Conservation (phyloP, 1,140 invertebrate genomes). For the Drosophila pallidifrons region DNA sequence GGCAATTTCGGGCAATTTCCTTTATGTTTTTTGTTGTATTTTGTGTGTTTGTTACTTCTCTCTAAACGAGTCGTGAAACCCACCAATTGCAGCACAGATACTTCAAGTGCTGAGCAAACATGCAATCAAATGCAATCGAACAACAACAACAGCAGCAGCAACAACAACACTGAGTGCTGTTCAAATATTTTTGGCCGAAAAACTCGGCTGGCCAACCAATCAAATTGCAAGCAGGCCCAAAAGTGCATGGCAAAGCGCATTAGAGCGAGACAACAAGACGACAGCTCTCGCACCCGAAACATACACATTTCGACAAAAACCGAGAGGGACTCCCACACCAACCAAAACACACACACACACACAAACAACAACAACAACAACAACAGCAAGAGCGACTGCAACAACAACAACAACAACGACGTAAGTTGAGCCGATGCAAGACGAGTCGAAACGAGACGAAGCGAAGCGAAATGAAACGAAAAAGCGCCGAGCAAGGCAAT, state of each 20-base stretch:
- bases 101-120: constrained; percentile 62
- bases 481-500: constrained; percentile 69
- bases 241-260: constrained; percentile 81
- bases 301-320: constrained; percentile 43
- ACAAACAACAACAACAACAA: constrained; percentile 45
- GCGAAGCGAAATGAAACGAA: constrained; percentile 7
- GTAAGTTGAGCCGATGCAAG: constrained; percentile 54
- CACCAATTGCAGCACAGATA: constrained; percentile 66
- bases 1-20: constrained; percentile 66
- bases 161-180: constrained; percentile 19
- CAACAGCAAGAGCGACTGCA: constrained; percentile 26
- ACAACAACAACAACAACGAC: constrained; percentile 33
- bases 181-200: constrained; percentile 69
- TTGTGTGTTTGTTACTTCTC: background rate
- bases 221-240: constrained; percentile 79
- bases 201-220: constrained; percentile 63
- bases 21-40: constrained; percentile 19
- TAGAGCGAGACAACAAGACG: constrained; percentile 76
- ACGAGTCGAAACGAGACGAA: constrained; percentile 11
- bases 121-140: constrained; percentile 82
- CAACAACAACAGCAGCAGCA: constrained; percentile 19
- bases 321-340: constrained; percentile 66
- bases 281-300: constrained; percentile 69
- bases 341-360: constrained; percentile 34
- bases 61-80: constrained; percentile 38